Evolutionary conservation across 2,113 vertebrate genomes (phyloP).

Genomic region (Pelecanoides urinatrix): DNA sequence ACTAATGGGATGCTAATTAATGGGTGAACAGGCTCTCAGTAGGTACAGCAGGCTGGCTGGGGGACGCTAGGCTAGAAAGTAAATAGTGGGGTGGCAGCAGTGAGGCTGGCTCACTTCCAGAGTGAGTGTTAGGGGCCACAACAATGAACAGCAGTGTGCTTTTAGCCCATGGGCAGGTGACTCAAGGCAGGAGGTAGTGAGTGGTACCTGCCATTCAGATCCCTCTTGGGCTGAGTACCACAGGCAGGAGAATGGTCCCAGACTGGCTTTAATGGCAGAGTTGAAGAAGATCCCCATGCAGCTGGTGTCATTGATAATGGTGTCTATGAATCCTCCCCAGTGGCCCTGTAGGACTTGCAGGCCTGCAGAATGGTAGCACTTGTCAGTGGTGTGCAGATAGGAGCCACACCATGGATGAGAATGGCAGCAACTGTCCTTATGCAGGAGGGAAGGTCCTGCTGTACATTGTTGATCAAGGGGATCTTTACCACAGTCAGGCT

Average conservation of each 20-base stretch:
- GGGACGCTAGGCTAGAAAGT: background rate
- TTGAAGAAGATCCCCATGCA: background rate
- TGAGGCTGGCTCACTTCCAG: background rate
- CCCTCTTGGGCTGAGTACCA: background rate
- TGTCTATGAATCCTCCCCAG: background rate
- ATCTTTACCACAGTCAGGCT: background rate
- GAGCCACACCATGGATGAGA: background rate
- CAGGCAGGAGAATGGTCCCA: no score
- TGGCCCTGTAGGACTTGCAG: background rate
- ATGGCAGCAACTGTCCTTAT: background rate
- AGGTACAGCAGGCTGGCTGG: background rate
- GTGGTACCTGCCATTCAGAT: background rate
- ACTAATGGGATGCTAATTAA: background rate
- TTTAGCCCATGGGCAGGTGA: background rate
- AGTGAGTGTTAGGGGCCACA: background rate
- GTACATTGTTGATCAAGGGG: background rate
- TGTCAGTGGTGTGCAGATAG: background rate
- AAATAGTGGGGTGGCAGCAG: background rate
- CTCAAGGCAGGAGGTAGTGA: background rate
- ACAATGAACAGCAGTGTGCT: background rate
- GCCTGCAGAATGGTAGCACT: background rate
- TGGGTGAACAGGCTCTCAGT: background rate
- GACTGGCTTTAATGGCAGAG: background rate
- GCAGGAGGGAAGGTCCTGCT: background rate
- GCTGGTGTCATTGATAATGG: background rate